Conservation (phyloP, 2,797 vertebrate genomes). For the Chaunax sp. region DNA sequence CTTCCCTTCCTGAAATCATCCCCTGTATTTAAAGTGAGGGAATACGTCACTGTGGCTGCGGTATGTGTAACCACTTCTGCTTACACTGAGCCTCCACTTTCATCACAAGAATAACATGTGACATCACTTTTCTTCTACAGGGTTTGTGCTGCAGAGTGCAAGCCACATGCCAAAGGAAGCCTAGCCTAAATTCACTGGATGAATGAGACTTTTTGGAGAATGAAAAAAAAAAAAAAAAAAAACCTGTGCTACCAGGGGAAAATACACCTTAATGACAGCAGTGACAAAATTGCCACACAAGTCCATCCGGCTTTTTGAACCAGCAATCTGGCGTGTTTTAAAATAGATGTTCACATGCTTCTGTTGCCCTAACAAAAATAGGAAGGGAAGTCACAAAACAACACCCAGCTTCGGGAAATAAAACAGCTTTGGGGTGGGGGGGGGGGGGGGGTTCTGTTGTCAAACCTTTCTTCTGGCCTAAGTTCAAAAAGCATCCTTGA, state of each 20-base stretch:
- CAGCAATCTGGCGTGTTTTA: slow-evolving; percentile 6
- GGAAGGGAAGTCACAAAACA: slow-evolving; percentile 48
- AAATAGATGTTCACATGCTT: slow-evolving; percentile 44
- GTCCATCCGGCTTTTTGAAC: slow-evolving; percentile 7
- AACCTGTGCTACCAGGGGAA: slow-evolving; percentile 22
- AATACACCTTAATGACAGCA: neutral
- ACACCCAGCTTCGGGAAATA: slow-evolving; percentile 43
- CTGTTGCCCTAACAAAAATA: slow-evolving; percentile 50
- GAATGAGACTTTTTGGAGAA: slow-evolving; percentile 27
- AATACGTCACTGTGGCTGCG: slow-evolving; percentile 61
- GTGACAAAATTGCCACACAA: neutral
- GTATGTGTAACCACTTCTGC: slow-evolving; percentile 63
- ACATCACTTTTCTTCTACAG: slow-evolving; percentile 70
- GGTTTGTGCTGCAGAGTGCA: slow-evolving; percentile 12
- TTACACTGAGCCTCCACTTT: slow-evolving; percentile 57
- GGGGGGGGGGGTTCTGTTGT: slow-evolving; percentile 11
- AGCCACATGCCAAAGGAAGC: slow-evolving; percentile 26
- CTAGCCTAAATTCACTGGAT: slow-evolving; percentile 32
- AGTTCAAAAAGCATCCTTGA: slow-evolving; percentile 67
- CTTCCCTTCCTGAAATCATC: slow-evolving; percentile 47
- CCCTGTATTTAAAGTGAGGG: slow-evolving; percentile 64
- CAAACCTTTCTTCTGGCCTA: slow-evolving; percentile 52
- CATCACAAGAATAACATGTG: slow-evolving; percentile 75
- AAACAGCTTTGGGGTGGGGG: slow-evolving; percentile 17
- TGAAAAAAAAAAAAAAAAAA: slow-evolving; percentile 35